Conservation (phyloP, 2,888 invertebrate species). For the Peribatodes rhomboidaria region DNA sequence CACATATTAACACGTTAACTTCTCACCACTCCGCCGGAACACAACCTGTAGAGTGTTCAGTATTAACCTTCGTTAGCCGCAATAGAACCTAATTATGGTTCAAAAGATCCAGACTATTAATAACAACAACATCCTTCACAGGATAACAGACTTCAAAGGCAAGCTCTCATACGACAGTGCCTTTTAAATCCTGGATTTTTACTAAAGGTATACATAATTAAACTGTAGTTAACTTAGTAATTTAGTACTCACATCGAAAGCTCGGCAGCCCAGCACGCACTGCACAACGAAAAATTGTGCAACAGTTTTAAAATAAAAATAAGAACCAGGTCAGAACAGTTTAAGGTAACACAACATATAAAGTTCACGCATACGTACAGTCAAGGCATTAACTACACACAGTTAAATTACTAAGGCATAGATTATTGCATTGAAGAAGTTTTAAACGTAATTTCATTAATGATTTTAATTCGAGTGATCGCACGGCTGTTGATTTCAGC, state of each 20-base stretch:
- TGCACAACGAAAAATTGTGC: conserved; percentile 65
- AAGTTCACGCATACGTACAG: conserved; percentile 48
- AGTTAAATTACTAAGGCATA: conserved; percentile 55
- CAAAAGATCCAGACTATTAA: conserved; percentile 23
- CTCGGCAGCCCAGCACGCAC: conserved; percentile 48
- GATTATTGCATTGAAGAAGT: conserved; percentile 56
- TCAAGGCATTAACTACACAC: conserved; percentile 50
- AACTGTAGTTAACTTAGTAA: conserved; percentile 5
- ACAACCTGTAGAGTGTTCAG: conserved; percentile 18
- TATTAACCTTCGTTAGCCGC: conserved; percentile 9
- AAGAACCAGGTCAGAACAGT: conserved; percentile 72
- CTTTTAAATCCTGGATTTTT: neutral
- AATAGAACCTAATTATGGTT: conserved; percentile 25
- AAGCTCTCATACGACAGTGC: neutral
- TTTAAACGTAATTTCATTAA: conserved; percentile 67
- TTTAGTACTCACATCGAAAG: conserved; percentile 56
- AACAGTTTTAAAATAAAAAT: conserved; percentile 76
- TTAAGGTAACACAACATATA: conserved; percentile 53
- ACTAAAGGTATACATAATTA: conserved; percentile 10
- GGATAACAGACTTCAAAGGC: conserved; percentile 18
- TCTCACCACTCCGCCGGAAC: neutral
- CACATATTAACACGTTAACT: neutral
- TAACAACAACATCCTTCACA: conserved; percentile 29
- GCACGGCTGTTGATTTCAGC: conserved; percentile 49
- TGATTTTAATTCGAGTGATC: conserved; percentile 62